These are phyloP conservation scores for Myathropa florea DNA, from an alignment of 2,888 invertebrate species.

Conservation along the genomic window DNA sequence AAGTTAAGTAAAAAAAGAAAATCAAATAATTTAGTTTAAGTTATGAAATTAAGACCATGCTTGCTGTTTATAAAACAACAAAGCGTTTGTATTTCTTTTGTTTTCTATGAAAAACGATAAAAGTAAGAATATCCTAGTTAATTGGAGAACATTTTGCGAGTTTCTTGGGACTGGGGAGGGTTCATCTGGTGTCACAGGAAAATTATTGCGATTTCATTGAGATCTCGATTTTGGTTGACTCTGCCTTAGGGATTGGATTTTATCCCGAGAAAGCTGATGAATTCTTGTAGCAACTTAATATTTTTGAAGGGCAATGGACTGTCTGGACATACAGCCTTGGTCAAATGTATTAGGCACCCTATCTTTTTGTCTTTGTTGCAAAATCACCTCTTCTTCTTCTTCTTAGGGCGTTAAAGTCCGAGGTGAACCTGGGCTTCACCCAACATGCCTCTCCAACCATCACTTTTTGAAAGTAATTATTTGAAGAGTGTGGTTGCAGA, in stretches of 20 bases:
- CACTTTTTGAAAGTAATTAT: no score
- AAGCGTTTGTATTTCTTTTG: not conserved
- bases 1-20: not conserved
- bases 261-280: not conserved
- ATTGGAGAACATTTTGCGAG: not conserved
- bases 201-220: not conserved
- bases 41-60: slow-evolving; percentile 14
- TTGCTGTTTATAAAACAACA: slow-evolving; percentile 56
- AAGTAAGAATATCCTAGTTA: not conserved
- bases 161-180: not conserved
- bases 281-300: no score
- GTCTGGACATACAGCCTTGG: no score
- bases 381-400: no score
- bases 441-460: no score
- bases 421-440: no score
- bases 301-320: no score
- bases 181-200: not conserved
- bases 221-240: not conserved
- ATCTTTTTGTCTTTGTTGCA: no score
- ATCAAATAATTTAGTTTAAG: slow-evolving; percentile 38
- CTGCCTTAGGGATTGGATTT: not conserved
- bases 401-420: no score
- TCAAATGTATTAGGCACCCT: no score
- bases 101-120: slow-evolving; percentile 10
- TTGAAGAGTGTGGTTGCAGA: no score